Percentiles rank a stretch among this genome's conserved stretches.
These are phyloP conservation scores for Sardina pilchardus DNA, from an alignment of 2,113 vertebrate species.

Conservation along the genomic window DNA sequence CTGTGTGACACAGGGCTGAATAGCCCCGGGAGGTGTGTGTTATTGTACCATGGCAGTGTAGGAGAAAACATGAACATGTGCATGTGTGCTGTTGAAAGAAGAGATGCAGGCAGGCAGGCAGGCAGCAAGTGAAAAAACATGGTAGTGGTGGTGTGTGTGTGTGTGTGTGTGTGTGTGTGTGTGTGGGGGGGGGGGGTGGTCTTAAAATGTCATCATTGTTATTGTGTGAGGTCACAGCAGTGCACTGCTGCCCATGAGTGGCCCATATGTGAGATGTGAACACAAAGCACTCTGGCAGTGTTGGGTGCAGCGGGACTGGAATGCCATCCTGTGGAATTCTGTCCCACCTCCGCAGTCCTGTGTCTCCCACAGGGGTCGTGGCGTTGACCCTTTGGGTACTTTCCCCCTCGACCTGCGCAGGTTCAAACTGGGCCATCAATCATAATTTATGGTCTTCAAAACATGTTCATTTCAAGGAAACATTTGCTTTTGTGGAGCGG, in stretches of 20 bases:
- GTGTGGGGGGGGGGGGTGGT: too few relatives aligned
- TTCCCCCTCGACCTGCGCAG: slow-evolving; percentile 42
- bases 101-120: slow-evolving; percentile 13
- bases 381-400: slow-evolving; percentile 38
- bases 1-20: neutral
- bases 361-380: neutral
- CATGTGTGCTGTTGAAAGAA: slow-evolving; percentile 17
- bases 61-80: slow-evolving; percentile 24
- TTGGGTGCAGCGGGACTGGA: neutral
- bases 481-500: slow-evolving; percentile 44
- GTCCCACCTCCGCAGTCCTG: neutral
- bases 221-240: neutral
- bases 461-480: slow-evolving; percentile 32
- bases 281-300: neutral
- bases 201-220: neutral
- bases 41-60: neutral
- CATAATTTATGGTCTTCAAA: slow-evolving; percentile 51
- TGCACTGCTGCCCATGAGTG: neutral
- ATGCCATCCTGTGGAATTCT: neutral
- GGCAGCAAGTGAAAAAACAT: neutral
- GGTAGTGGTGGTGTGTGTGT: too few relatives aligned
- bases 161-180: too few relatives aligned
- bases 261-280: neutral
- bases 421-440: slow-evolving; percentile 57
- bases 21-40: neutral